A percentile compares a stretch with the other conserved stretches of the same genome.
These are phyloP conservation scores for Gobius niger DNA, from an alignment of 2,113 vertebrate genomes.

Conservation along the genomic window DNA sequence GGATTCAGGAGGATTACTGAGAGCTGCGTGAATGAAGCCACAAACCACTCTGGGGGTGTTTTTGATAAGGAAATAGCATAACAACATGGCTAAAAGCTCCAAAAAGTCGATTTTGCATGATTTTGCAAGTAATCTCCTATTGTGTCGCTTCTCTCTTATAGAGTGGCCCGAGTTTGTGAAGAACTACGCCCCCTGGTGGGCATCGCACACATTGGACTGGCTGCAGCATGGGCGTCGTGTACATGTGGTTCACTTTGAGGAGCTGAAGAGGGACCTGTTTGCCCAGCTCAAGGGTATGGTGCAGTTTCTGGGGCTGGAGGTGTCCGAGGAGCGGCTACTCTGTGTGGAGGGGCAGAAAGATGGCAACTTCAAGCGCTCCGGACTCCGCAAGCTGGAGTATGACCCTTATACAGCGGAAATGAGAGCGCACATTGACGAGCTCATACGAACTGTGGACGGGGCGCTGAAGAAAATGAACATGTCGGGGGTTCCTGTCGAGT, in stretches of 20 bases:
- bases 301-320: slow-evolving; percentile 81
- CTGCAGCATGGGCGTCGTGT: slow-evolving; percentile 86
- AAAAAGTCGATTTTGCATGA: too few species aligned
- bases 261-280: slow-evolving; percentile 89
- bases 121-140: slow-evolving; percentile 6
- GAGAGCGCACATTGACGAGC: slow-evolving; percentile 80
- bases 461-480: slow-evolving; percentile 85
- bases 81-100: too few species aligned
- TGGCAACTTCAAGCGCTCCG: slow-evolving; percentile 95
- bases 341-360: slow-evolving; percentile 97
- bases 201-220: slow-evolving; percentile 94
- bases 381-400: slow-evolving; percentile 90
- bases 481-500: slow-evolving; percentile 88
- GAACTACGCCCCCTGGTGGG: slow-evolving; percentile 97
- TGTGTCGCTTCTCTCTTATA: slow-evolving; percentile 55
- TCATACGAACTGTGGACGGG: slow-evolving; percentile 86
- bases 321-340: slow-evolving; percentile 88
- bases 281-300: slow-evolving; percentile 89
- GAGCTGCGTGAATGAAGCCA: too few species aligned
- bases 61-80: too few species aligned
- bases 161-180: slow-evolving; percentile 97
- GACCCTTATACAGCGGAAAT: slow-evolving; percentile 92
- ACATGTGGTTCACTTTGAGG: slow-evolving; percentile 94
- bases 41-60: too few species aligned
- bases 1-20: too few species aligned